Evolutionary conservation across 2,888 invertebrate genomes (phyloP), one percentile per base, ranked within the genome.

Genomic region (Drosophila acutilabella): DNA sequence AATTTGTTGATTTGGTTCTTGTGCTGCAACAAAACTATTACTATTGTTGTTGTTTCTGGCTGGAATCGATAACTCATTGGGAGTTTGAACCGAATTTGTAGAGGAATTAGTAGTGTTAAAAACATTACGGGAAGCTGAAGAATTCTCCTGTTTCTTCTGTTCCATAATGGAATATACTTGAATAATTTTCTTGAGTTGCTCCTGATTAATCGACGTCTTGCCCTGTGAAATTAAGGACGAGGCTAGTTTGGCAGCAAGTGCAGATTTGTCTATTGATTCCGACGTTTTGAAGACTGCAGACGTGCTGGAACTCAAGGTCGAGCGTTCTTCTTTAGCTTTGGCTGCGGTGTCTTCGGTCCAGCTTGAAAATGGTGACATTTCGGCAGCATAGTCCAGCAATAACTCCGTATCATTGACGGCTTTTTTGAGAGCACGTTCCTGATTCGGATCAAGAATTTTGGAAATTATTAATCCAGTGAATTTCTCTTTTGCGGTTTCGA

Each of bases 181-280:
- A 51, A 97, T 96, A 0, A 97, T 93, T 77, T 95, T 95, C 81
- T 96, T 96, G 30, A 97, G 91, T 88, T 97, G 96, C 54, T 94
- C 95, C 53, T 96, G 95, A 6, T 96, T 95, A 10, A 97, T 96
- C 90, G 96, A 96, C 0, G 96, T 96, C 91, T 96, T 96, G 33
- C 97, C 97, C 92, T 97, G 96, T 2, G 96, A 95, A 11, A 96
- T 93, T n/a, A 97, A 93, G 11, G 96, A 96, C 0, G 94, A 94
- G 20, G 96, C 96, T 52, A 95, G 94, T 90, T 96, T 96, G 1
- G 95, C 95, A 45, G 96, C 96, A 40, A 94, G 93, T 14, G 95
- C 94, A 0, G 90, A 83, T 91, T 92, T 88, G 76, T 92, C 92
- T 88, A 93, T 26, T 2, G 56, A 41, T 44, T 61, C 40, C n/a